Evolutionary conservation across 2,888 invertebrate genomes (phyloP), one percentile per base, ranked within the genome.

Genomic region (Plutella xylostella): DNA sequence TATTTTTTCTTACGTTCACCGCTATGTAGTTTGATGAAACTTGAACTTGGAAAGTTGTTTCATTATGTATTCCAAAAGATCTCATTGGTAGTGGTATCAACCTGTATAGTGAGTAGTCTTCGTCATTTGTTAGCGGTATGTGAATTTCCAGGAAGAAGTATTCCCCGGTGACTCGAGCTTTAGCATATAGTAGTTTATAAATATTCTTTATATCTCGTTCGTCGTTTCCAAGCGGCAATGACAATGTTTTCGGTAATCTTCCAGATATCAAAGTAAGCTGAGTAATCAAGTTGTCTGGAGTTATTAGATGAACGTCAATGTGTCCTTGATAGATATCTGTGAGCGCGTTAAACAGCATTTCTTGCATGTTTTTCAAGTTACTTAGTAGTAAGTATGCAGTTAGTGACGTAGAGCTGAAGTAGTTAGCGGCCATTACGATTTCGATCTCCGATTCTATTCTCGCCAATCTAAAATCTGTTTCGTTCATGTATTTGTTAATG

Each of bases 351-450:
- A 43, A 30, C 4, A 43, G 15, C 45, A 52, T 48, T 35, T 56
- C 48, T 46, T 52, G 54, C 4, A 50, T 41, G 9, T 31, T 37
- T 18, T 40, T 42, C n/a, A 51, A 3, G 21, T 47, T 45, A 11
- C 47, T 43, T 0, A 47, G n/a, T 7, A 49, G 28, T 37, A 47
- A 18, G 30, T 38, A 42, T 15, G 47, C 42, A 2, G 43, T 15
- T 18, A 49, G 11, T 2, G 49, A 41, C 7, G 47, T 43, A 11
- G 49, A 45, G 42, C 40, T 47, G 21, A 47, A 50, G 34, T 46
- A 47, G 30, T n/a, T 46, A 1, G 42, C 42, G 0, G 45, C 46
- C 45, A 46, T 44, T 12, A 38, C 22, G 5, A 22, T 12, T 42
- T 33, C 40, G 4, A 40, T 5, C 3, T 4, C 4, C 2, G 22